Conservation (phyloP, 2,113 vertebrate genomes). For the Dicaeum eximium region DNA sequence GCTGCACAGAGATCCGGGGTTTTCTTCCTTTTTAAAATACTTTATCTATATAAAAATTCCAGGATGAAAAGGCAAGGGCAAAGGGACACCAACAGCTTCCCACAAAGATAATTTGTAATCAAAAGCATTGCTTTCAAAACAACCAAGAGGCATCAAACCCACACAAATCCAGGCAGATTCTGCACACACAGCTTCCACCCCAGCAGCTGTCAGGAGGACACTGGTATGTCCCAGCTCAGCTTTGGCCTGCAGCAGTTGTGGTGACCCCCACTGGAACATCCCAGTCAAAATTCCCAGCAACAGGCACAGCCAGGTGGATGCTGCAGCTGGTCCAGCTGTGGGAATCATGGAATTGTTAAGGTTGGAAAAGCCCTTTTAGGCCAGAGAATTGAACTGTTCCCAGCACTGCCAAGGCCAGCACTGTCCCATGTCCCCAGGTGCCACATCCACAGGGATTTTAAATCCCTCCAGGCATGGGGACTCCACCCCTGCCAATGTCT, state of each 20-base stretch:
- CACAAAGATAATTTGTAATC: not conserved
- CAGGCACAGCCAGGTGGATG: not conserved
- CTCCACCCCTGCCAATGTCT: fast-evolving
- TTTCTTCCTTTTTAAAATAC: not conserved
- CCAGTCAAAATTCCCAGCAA: not conserved
- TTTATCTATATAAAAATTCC: not conserved
- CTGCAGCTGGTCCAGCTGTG: not conserved
- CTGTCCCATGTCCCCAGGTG: not conserved
- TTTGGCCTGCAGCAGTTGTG: not conserved
- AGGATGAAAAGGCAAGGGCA: not conserved
- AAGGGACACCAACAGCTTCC: not conserved
- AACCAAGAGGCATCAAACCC: not conserved
- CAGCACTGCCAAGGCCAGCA: not conserved
- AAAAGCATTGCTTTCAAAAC: not conserved
- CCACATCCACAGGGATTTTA: not conserved
- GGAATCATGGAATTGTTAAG: not conserved
- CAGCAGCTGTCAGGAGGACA: not conserved
- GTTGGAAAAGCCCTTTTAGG: not conserved
- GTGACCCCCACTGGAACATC: not conserved
- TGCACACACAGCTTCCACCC: fast-evolving
- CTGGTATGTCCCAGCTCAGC: not conserved
- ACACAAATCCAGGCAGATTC: not conserved
- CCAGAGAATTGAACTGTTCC: fast-evolving
- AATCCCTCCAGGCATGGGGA: not conserved
- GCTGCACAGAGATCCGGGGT: not conserved